phyloP scores from a whole-genome alignment of 1,140 invertebrate species.

The Glomeris maerens region DNA sequence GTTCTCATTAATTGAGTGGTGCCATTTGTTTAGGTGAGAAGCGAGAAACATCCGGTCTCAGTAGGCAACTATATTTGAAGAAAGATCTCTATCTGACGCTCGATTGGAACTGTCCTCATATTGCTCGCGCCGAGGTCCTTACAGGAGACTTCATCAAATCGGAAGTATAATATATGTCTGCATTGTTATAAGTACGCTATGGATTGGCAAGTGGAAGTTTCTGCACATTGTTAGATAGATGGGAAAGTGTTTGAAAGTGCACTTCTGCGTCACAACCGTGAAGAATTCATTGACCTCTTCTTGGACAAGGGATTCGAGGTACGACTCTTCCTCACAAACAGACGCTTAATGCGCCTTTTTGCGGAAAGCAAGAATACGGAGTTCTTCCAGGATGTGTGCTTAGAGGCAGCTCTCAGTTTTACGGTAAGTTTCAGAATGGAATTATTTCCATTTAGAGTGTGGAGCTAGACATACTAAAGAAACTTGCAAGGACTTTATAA shows the following conservation, averaged over 20 bases:
- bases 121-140: constrained; percentile 31
- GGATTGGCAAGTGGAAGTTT: neutral
- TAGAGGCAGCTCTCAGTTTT: constrained; percentile 28
- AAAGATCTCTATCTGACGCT: constrained; percentile 32
- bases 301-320: constrained; percentile 31
- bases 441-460: too few relatives aligned
- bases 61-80: constrained; percentile 19
- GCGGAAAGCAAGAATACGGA: constrained; percentile 28
- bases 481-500: too few relatives aligned
- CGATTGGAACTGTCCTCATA: constrained; percentile 34
- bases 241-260: constrained; percentile 32
- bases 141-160: constrained; percentile 3
- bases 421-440: constrained; percentile 13
- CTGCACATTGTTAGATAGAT: constrained; percentile 24
- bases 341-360: constrained; percentile 27
- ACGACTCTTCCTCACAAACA: constrained; percentile 30
- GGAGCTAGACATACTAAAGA: too few relatives aligned
- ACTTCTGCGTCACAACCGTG: constrained; percentile 27
- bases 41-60: constrained; percentile 14
- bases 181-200: neutral
- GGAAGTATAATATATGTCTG: neutral
- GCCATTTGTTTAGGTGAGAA: constrained; percentile 15
- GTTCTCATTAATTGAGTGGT: constrained; percentile 14
- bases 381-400: constrained; percentile 31
- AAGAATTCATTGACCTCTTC: constrained; percentile 35